Conservation (phyloP, 2,797 vertebrate species). For the Lateolabrax maculatus region DNA sequence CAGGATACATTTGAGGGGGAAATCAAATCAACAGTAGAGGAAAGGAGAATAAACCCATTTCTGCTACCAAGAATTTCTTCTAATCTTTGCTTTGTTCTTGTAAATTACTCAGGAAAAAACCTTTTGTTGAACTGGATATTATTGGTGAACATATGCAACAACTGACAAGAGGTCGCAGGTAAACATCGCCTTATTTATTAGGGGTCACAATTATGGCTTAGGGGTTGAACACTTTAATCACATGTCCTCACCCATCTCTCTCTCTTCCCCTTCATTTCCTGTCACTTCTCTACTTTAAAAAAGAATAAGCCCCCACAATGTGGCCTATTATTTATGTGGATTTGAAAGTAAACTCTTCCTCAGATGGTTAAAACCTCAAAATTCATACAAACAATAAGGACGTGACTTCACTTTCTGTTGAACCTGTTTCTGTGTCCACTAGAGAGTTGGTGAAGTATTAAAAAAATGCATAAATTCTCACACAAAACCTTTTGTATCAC, state of each 20-base stretch:
- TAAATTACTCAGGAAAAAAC: neutral
- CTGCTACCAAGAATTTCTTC: neutral
- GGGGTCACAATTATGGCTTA: neutral
- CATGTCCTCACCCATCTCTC: neutral
- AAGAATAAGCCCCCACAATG: neutral
- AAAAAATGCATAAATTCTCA: neutral
- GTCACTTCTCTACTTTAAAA: neutral
- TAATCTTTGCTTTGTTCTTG: neutral
- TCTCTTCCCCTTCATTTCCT: neutral
- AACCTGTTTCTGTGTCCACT: constrained; percentile 6
- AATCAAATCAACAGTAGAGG: neutral
- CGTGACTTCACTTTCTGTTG: neutral
- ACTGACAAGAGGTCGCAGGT: neutral
- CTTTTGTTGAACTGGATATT: neutral
- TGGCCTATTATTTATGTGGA: neutral
- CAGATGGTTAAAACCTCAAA: neutral
- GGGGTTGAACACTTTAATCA: neutral
- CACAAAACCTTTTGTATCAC: constrained; percentile 36
- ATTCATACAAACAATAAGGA: constrained; percentile 5
- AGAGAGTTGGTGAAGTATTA: neutral
- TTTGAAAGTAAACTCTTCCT: neutral
- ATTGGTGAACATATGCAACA: neutral
- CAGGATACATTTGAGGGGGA: neutral
- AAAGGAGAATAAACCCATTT: neutral
- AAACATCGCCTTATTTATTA: neutral